Percentiles rank a stretch among this genome's conserved stretches.
phyloP scores from a whole-genome alignment of 2,888 invertebrate genomes.

The Mycalesis mineus region DNA sequence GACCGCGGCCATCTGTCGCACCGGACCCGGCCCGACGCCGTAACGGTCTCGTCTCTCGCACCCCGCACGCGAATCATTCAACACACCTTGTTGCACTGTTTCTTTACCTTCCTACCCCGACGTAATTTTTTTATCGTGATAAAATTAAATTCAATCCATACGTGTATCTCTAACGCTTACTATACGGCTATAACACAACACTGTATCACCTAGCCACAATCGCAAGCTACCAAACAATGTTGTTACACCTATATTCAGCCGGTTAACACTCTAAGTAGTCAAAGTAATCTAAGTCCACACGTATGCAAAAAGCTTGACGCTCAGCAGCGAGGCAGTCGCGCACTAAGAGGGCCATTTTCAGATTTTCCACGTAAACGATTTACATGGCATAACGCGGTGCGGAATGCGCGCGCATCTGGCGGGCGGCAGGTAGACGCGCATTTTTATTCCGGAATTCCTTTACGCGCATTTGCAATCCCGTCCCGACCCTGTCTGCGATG shows the following conservation, averaged over 20 bases:
- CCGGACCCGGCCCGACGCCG: slow-evolving; percentile 48
- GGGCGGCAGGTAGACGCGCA: slow-evolving; percentile 63
- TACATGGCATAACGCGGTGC: slow-evolving; percentile 56
- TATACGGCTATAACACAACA: no score
- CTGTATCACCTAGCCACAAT: no score
- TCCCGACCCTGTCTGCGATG: slow-evolving; percentile 35
- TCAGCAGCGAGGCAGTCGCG: slow-evolving; percentile 46
- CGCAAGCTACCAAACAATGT: no score
- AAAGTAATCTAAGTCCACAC: no score
- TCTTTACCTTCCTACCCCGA: no score
- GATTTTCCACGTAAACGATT: slow-evolving; percentile 74
- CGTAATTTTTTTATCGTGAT: no score
- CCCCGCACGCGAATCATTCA: slow-evolving; percentile 61
- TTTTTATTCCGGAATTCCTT: slow-evolving; percentile 74
- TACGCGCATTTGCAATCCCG: slow-evolving; percentile 72
- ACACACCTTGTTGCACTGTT: slow-evolving; percentile 33
- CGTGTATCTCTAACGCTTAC: no score
- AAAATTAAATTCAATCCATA: no score
- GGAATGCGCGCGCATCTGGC: slow-evolving; percentile 49
- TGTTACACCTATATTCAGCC: no score
- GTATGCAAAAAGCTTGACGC: slow-evolving; percentile 60
- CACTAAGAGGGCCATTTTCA: slow-evolving; percentile 64
- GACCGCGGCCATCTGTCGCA: slow-evolving; percentile 71
- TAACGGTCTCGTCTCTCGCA: slow-evolving; percentile 57
- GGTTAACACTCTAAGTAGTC: no score